phyloP scores from a whole-genome alignment of 23 tunicate genomes.

The Styela plicata region DNA sequence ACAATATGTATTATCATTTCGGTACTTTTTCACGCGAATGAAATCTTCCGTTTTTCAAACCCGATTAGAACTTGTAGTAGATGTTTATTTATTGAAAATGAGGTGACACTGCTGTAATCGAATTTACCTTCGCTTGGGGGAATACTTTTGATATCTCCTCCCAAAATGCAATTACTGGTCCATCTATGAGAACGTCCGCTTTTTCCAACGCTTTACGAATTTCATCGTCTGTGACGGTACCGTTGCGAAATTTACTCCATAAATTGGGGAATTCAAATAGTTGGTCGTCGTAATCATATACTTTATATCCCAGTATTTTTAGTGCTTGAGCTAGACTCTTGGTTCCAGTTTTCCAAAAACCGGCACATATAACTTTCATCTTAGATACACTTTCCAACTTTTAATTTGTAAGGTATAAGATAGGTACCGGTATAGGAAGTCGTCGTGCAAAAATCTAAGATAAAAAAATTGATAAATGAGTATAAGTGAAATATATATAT shows the following conservation, averaged over 20 bases:
- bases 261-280: constrained; percentile 17
- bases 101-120: no score
- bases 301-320: constrained; percentile 49
- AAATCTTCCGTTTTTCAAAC: no score
- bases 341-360: constrained; percentile 92
- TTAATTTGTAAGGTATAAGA: no score
- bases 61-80: no score
- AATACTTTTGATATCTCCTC: constrained; percentile 63
- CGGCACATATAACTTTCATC: constrained; percentile 70
- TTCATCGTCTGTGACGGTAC: constrained; percentile 64
- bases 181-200: constrained; percentile 75
- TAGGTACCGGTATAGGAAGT: no score
- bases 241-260: constrained; percentile 73
- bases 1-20: no score
- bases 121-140: constrained; percentile 84
- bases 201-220: constrained; percentile 65
- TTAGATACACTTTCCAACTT: no score
- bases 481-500: no score
- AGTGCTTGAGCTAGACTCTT: constrained; percentile 65
- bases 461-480: no score
- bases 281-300: constrained; percentile 88
- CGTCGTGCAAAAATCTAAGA: no score
- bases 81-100: no score
- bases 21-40: no score
- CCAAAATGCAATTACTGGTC: constrained; percentile 80